phyloP scores from a whole-genome alignment of 2,888 invertebrate genomes.

The Plutella xylostella region DNA sequence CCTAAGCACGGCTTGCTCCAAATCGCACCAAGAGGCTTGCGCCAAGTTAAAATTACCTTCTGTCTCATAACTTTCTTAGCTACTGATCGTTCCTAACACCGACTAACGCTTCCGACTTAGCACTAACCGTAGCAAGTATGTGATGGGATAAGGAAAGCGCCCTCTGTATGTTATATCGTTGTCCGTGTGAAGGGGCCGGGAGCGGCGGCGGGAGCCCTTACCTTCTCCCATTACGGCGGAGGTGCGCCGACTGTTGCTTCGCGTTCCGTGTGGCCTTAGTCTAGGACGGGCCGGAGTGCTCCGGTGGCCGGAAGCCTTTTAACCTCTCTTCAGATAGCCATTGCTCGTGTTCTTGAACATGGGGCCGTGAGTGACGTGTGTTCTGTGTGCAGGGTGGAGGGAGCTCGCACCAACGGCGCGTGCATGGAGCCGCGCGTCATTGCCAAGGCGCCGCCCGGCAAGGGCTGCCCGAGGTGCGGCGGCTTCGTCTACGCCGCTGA shows the following conservation, averaged over 20 bases:
- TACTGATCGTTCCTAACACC: slow-evolving; percentile 52
- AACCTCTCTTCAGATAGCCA: slow-evolving; percentile 57
- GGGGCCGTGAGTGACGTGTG: slow-evolving; percentile 26
- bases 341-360: slow-evolving; percentile 34
- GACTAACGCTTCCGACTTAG: slow-evolving; percentile 60
- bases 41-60: slow-evolving; percentile 31
- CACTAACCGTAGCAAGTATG: slow-evolving; percentile 60
- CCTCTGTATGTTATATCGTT: slow-evolving; percentile 65
- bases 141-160: slow-evolving; percentile 84
- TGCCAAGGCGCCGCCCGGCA: slow-evolving; percentile 85
- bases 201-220: slow-evolving; percentile 66
- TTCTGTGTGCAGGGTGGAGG: slow-evolving; percentile 40
- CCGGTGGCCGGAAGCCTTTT: slow-evolving; percentile 53
- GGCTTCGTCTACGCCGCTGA: slow-evolving; percentile 92
- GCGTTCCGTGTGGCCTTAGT: slow-evolving; percentile 52
- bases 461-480: slow-evolving; percentile 90
- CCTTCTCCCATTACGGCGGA: slow-evolving; percentile 72
- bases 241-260: slow-evolving; percentile 65
- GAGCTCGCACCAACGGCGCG: slow-evolving; percentile 70
- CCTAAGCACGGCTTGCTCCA: slow-evolving; percentile 64
- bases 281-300: slow-evolving; percentile 42
- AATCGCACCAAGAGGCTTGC: slow-evolving; percentile 61
- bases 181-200: slow-evolving; percentile 43
- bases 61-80: slow-evolving; percentile 57
- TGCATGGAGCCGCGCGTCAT: slow-evolving; percentile 78